A percentile compares a stretch with the other conserved stretches of the same genome.
These are phyloP conservation scores for Ellobius talpinus DNA, from an alignment of 2,113 vertebrate species.

Conservation along the genomic window DNA sequence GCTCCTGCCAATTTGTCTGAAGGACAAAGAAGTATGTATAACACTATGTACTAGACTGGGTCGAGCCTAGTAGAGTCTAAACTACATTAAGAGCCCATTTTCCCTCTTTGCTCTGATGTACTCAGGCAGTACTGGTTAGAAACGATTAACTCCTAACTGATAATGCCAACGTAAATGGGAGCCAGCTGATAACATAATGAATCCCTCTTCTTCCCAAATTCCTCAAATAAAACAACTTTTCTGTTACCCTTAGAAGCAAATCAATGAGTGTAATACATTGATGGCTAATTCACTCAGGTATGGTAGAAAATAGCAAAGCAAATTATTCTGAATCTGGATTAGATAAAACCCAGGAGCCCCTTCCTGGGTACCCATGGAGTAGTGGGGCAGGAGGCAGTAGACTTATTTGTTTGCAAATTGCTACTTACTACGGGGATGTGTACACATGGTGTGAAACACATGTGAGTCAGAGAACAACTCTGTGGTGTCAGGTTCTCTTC, in stretches of 20 bases:
- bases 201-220: conserved; percentile 13
- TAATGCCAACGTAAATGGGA: too few relatives aligned
- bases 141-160: conserved; percentile 35
- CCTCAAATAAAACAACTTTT: conserved; percentile 61
- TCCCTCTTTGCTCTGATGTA: conserved; percentile 30
- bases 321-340: conserved; percentile 50
- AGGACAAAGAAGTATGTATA: conserved; percentile 31
- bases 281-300: conserved; percentile 48
- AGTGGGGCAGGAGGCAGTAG: neutral
- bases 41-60: conserved; percentile 49
- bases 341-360: neutral
- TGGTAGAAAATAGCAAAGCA: neutral
- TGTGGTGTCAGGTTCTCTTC: neutral
- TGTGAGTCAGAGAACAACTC: neutral
- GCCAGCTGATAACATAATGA: conserved; percentile 27
- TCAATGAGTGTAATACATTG: conserved; percentile 65
- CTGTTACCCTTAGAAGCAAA: conserved; percentile 35
- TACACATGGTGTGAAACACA: neutral
- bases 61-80: neutral
- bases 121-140: conserved; percentile 40
- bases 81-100: conserved; percentile 36
- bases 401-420: neutral
- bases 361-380: neutral
- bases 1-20: conserved; percentile 27
- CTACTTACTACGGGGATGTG: neutral